Base-by-base conservation (phyloP, 1,140 invertebrate species). In the Coptotermes formosanus region DNA sequence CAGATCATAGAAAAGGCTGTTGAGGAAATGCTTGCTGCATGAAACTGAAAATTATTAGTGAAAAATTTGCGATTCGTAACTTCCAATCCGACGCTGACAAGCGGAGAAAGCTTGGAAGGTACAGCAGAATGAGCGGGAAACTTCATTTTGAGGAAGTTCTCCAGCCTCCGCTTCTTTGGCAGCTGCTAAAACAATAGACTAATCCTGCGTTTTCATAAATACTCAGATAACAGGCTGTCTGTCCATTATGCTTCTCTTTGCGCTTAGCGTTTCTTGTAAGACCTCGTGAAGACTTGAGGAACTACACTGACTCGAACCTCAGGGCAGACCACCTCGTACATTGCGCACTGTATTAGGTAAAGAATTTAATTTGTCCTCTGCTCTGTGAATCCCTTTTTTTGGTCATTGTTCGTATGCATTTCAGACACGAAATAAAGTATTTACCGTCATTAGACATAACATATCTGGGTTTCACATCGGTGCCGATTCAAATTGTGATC, bases 141-240 rank as follows among this genome's bases (percentile, higher is more conserved):
- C 25, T 75, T 75, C 64, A 30, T 75, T 75, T 30, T 30, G 64
- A 75, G 64, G 30, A 75, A 75, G 25, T 7, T n/a, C 64, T 75
- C 64, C 64, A 16, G 64, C n/a, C 64, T 75, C 25, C 25, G 64
- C 64, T 75, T 75, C 64, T 75, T 75, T 14, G 64, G 64, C 25
- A 30, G 64, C n/a, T 75, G 25, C n/a, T 75, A 75, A 75, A 75
- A 75, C 64, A 75, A 75, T 75, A 30, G 64, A 75, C 64, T 75
- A 75, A 75, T 75, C 64, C n/a, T 30, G 25, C 64, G 25, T 75
- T 75, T n/a, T 75, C 64, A 75, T 75, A 75, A 75, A 75, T 75
- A 75, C 64, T 30, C 25, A 25, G 25, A 14, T 14, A n/a, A n/a
- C 30, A 75, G 25, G n/a, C 64, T 9, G n/a, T n/a, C 64, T 9